Evolutionary conservation across 2,888 invertebrate genomes (phyloP).

Genomic region (Dasysyrphus albostriatus): DNA sequence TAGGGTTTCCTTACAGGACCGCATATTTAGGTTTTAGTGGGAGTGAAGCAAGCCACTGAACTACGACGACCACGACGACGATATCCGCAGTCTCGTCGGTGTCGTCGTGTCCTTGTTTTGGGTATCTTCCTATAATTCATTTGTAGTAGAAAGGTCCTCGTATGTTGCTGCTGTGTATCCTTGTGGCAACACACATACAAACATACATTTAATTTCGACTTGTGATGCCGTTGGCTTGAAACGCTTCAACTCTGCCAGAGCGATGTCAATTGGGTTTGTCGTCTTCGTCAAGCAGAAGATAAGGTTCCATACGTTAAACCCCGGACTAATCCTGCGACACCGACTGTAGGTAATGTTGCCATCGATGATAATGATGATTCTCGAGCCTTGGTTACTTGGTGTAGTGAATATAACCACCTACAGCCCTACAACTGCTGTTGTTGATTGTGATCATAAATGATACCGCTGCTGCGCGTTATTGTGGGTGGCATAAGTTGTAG

Average conservation of each 20-base stretch:
- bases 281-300: conserved; percentile 41
- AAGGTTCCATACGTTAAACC: conserved; percentile 15
- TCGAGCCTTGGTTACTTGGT: conserved; percentile 9
- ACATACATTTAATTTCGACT: conserved; percentile 47
- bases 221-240: conserved; percentile 26
- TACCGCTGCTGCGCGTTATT: conserved; percentile 68
- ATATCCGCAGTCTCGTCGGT: conserved; percentile 80
- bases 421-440: conserved; percentile 25
- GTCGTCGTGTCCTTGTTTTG: conserved; percentile 50
- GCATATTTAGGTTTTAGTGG: conserved; percentile 85
- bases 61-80: conserved; percentile 79
- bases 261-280: conserved; percentile 48
- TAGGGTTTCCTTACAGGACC: conserved; percentile 85
- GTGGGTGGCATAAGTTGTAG: conserved; percentile 41
- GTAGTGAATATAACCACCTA: background rate
- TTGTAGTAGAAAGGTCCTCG: conserved; percentile 45
- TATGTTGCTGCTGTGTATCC: conserved; percentile 6
- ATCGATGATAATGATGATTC: conserved; percentile 58
- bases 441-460: conserved; percentile 64
- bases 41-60: conserved; percentile 83
- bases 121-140: conserved; percentile 43
- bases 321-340: conserved; percentile 34
- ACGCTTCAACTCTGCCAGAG: conserved; percentile 6
- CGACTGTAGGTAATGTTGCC: conserved; percentile 49
- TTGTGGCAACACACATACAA: conserved; percentile 47